Evolutionary conservation across 2,888 invertebrate species (phyloP).

Genomic region (Tyria jacobaeae): DNA sequence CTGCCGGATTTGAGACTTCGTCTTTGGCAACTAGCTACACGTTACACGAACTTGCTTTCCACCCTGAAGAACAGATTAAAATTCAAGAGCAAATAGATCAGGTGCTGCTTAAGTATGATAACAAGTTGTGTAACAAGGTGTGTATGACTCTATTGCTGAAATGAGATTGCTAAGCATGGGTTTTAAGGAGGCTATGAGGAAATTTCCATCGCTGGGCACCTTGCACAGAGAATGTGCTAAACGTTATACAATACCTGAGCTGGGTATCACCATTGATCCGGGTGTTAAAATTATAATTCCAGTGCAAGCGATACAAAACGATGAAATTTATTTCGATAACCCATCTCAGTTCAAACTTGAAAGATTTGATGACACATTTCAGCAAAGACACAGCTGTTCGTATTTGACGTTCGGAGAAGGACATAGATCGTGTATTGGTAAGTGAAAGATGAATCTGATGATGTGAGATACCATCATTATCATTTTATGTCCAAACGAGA

Average conservation of each 20-base stretch:
- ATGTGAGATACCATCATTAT: too few species aligned
- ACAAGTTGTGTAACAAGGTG: constrained; percentile 68
- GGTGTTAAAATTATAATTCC: constrained; percentile 70
- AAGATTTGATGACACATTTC: constrained; percentile 55
- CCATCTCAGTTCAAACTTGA: constrained; percentile 64
- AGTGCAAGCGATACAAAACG: constrained; percentile 67
- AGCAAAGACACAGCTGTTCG: constrained; percentile 49
- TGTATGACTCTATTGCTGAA: constrained; percentile 67
- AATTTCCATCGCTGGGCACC: constrained; percentile 64
- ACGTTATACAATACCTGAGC: constrained; percentile 56
- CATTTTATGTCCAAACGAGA: background rate
- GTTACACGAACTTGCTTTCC: constrained; percentile 70
- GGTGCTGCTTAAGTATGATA: constrained; percentile 61
- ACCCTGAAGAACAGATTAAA: constrained; percentile 69
- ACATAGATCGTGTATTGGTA: constrained; percentile 70
- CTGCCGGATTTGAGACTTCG: constrained; percentile 81
- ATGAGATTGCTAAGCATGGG: constrained; percentile 62
- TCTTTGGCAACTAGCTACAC: constrained; percentile 73
- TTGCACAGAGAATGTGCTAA: constrained; percentile 63
- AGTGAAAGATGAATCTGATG: constrained; percentile 29
- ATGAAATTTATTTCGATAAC: constrained; percentile 67
- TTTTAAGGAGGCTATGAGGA: constrained; percentile 68
- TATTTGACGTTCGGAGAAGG: constrained; percentile 73
- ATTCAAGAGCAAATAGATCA: constrained; percentile 71
- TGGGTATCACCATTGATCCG: constrained; percentile 64